Evolutionary conservation across 2,888 invertebrate genomes (phyloP).

Genomic region (Xestia ashworthii): DNA sequence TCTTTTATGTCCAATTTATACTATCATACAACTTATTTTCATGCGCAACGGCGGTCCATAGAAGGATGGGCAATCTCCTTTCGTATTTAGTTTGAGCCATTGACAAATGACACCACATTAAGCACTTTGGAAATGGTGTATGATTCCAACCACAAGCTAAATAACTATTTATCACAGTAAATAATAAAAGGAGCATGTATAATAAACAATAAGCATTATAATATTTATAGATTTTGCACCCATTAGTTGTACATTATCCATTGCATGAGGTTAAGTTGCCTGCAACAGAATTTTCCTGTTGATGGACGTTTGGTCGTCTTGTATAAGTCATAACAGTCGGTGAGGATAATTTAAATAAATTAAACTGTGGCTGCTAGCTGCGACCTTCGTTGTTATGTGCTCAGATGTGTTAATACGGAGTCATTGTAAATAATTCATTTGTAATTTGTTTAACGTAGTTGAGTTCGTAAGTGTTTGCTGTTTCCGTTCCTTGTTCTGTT

Average conservation of each 20-base stretch:
- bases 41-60: no score
- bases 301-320: slow-evolving; percentile 43
- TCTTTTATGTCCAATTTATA: no score
- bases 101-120: not conserved
- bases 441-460: slow-evolving; percentile 44
- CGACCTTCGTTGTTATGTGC: slow-evolving; percentile 69
- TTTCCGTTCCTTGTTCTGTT: slow-evolving; percentile 29
- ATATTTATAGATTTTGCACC: slow-evolving; percentile 7
- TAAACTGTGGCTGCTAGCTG: slow-evolving; percentile 51
- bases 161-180: not conserved
- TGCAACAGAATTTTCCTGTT: slow-evolving; percentile 64
- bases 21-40: no score
- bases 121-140: no score
- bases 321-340: slow-evolving; percentile 60
- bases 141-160: slow-evolving; percentile 1
- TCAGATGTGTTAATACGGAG: slow-evolving; percentile 69
- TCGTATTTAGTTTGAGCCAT: not conserved
- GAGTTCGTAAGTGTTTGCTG: slow-evolving; percentile 29
- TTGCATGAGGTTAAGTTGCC: slow-evolving; percentile 32
- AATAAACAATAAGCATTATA: slow-evolving; percentile 10
- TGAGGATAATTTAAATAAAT: slow-evolving; percentile 69
- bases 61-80: no score
- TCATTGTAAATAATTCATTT: slow-evolving; percentile 59
- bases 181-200: not conserved
- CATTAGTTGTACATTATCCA: slow-evolving; percentile 10